Evolutionary conservation across 2,888 invertebrate genomes (phyloP).

Genomic region (Drosophila leonis): DNA sequence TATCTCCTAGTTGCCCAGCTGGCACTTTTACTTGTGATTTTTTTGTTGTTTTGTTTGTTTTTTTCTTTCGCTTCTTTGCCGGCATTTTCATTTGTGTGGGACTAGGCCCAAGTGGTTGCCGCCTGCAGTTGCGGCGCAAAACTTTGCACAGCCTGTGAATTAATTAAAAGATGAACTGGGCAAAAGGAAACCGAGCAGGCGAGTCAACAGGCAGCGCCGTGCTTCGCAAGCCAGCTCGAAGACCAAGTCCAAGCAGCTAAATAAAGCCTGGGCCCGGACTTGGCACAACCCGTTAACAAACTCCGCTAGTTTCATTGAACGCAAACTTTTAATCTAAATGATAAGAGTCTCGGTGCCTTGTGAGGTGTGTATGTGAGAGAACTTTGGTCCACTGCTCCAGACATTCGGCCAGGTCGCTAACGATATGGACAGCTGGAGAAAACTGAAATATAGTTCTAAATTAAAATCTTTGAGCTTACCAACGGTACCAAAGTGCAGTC

Average conservation of each 20-base stretch:
- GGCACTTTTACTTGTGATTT: neutral
- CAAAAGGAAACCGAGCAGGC: slow-evolving; percentile 52
- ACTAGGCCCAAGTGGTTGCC: slow-evolving; percentile 74
- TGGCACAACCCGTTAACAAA: slow-evolving; percentile 37
- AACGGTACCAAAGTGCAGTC: neutral
- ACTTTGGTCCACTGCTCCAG: neutral
- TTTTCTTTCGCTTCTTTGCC: slow-evolving; percentile 29
- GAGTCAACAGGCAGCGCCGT: slow-evolving; percentile 39
- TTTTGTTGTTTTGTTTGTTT: slow-evolving; percentile 15
- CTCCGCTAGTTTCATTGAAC: slow-evolving; percentile 53
- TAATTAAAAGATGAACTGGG: slow-evolving; percentile 79
- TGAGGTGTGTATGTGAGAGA: neutral
- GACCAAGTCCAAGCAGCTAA: neutral
- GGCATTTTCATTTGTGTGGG: slow-evolving; percentile 61
- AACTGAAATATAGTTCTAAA: neutral
- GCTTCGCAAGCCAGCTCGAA: slow-evolving; percentile 18
- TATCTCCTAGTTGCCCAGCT: neutral
- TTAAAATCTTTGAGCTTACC: neutral
- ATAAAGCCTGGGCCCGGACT: slow-evolving; percentile 8
- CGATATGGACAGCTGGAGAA: neutral
- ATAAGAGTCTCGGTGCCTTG: slow-evolving; percentile 25
- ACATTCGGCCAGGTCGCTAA: neutral
- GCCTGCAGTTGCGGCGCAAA: slow-evolving; percentile 59
- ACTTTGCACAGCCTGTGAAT: slow-evolving; percentile 76
- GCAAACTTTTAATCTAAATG: slow-evolving; percentile 58